Conservation (phyloP, 1,140 invertebrate species). For the Aporrectodea caliginosa region DNA sequence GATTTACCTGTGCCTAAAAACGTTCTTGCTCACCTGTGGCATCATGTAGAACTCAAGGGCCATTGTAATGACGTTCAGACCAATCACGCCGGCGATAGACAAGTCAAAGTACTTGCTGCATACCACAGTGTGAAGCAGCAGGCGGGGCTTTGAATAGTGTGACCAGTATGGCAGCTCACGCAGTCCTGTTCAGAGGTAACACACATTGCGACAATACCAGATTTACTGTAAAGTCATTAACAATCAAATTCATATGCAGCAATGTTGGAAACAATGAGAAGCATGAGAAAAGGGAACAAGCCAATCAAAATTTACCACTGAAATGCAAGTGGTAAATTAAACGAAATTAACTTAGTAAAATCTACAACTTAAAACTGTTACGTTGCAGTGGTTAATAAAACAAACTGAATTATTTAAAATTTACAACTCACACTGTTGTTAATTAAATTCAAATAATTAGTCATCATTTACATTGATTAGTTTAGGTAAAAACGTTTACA, state of each 20-base stretch:
- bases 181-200: constrained; percentile 85
- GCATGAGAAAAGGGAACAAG: background rate
- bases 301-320: background rate
- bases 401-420: too few relatives aligned
- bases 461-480: too few relatives aligned
- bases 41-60: constrained; percentile 99
- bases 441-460: too few relatives aligned
- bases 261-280: background rate
- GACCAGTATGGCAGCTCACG: constrained; percentile 93
- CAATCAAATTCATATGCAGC: too few relatives aligned
- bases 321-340: too few relatives aligned
- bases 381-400: too few relatives aligned
- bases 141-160: constrained; percentile 78
- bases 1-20: too few relatives aligned
- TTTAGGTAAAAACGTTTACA: too few relatives aligned
- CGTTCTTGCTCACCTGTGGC: constrained; percentile 67
- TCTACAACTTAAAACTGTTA: background rate
- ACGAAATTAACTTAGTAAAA: constrained; percentile 5
- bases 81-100: constrained; percentile 97
- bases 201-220: too few relatives aligned
- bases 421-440: too few relatives aligned
- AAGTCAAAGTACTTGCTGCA: constrained; percentile 99
- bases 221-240: too few relatives aligned
- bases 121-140: constrained; percentile 93
- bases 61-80: constrained; percentile 99